Base-by-base conservation (phyloP, 1,140 invertebrate species). In the Heliothis virescens region DNA sequence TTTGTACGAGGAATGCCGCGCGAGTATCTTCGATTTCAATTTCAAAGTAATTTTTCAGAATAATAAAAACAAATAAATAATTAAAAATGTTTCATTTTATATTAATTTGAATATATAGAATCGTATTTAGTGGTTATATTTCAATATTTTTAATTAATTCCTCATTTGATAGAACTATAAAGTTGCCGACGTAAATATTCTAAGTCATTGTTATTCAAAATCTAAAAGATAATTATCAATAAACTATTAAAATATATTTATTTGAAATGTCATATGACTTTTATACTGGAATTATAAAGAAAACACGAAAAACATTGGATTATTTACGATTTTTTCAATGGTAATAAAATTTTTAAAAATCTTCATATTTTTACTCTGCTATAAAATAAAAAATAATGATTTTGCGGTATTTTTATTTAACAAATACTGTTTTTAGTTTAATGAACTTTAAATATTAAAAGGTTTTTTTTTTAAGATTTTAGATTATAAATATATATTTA, bases 21-120 rank as follows among this genome's bases (percentile, higher is more conserved):
- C 5, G 21, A 10, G 3, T 29, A 12, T 11, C 11, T 0, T 1
- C 18, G n/a, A 26, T 47, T 34, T 9, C 12, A 1, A 76, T 48
- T 76, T 63, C 15, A 53, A 76, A 12, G 10, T 18, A 1, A 63
- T 57, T 29, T 78, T 69, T 65, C 69, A 10, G 3, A 18, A 12
- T 41, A 13, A 59, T 21, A 3, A 57, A 41, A 55, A 53, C 47
- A n/a, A 69, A 47, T 48, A 69, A 59, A 47, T 48, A n/a, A 47
- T 15, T 55, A 13, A 34, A 69, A 78, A 69, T 57, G 52, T 69
- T 78, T 69, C 76, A 48, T 78, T 78, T 78, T 76, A 12, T 10
- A 65, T 52, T 34, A 52, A 16, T 16, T 7, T 16, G 10, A 74
- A 48, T 74, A 65, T 65, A n/a, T 16, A 12, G 3, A 34, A 21